These are phyloP conservation scores for Troides helena DNA, from an alignment of 2,888 invertebrate species.

Conservation along the genomic window DNA sequence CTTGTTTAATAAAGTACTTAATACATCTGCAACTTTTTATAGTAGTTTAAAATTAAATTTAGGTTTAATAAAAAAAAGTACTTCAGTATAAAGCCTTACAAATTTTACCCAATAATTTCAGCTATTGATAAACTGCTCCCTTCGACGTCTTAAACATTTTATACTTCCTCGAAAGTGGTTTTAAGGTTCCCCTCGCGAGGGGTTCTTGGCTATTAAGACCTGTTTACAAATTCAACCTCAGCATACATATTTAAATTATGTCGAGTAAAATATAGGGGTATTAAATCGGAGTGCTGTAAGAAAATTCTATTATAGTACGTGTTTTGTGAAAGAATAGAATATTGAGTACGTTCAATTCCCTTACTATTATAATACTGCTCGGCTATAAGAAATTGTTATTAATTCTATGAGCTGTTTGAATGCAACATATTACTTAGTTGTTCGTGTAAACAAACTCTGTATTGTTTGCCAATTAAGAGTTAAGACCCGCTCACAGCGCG, in stretches of 20 bases:
- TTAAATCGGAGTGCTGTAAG: slow-evolving; percentile 6
- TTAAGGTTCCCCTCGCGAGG: slow-evolving; percentile 26
- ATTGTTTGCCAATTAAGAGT: slow-evolving; percentile 68
- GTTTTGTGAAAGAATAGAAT: not conserved
- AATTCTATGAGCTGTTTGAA: slow-evolving; percentile 42
- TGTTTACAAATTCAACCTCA: slow-evolving; percentile 29
- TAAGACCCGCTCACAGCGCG: slow-evolving; percentile 40
- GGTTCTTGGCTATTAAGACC: slow-evolving; percentile 26
- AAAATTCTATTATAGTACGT: slow-evolving; percentile 5
- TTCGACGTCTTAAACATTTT: slow-evolving; percentile 31
- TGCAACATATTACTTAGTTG: slow-evolving; percentile 28
- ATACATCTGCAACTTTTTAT: too few species aligned
- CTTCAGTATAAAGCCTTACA: not conserved
- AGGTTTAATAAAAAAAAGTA: not conserved
- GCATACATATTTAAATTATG: slow-evolving; percentile 28
- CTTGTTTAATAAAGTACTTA: too few species aligned
- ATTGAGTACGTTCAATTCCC: not conserved
- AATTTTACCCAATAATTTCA: slow-evolving; percentile 27
- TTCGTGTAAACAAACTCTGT: slow-evolving; percentile 42
- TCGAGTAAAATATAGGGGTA: slow-evolving; percentile 24
- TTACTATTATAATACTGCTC: slow-evolving; percentile 34
- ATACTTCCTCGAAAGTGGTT: slow-evolving; percentile 24
- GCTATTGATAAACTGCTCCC: slow-evolving; percentile 29
- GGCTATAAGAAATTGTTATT: slow-evolving; percentile 41
- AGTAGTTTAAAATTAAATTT: too few species aligned